Conservation (phyloP, 2,113 vertebrate species). For the Chunga burmeisteri region DNA sequence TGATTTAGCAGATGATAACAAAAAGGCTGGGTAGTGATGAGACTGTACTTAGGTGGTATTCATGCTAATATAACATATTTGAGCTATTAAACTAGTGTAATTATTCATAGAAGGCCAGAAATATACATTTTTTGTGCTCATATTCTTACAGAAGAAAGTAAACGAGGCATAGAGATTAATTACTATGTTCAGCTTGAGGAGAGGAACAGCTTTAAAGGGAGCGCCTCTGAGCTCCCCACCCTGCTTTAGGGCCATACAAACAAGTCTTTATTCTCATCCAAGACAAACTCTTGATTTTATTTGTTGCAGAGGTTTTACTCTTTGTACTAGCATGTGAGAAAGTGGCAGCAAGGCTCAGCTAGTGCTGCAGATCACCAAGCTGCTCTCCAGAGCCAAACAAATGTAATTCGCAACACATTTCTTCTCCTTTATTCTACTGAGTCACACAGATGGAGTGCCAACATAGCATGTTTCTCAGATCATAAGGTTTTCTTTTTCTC, state of each 20-base stretch:
- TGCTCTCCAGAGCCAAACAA: constrained; percentile 16
- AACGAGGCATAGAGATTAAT: not conserved
- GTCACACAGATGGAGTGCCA: constrained; percentile 25
- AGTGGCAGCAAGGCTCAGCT: constrained; percentile 28
- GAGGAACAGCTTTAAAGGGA: not conserved
- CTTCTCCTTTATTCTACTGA: constrained; percentile 20
- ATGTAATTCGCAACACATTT: constrained; percentile 37
- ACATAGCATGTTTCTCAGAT: not conserved
- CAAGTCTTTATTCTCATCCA: constrained; percentile 12
- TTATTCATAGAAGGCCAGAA: not conserved
- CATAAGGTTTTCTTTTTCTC: not conserved
- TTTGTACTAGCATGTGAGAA: constrained; percentile 36
- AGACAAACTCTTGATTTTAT: constrained; percentile 26
- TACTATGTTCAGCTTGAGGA: not conserved
- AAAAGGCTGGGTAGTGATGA: not conserved
- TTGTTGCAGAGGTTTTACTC: constrained; percentile 34
- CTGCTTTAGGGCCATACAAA: not conserved
- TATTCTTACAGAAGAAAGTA: constrained; percentile 10
- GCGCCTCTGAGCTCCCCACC: not conserved
- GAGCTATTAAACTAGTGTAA: constrained; percentile 10
- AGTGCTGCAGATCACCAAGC: constrained; percentile 26
- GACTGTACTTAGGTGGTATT: not conserved
- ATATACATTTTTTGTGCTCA: not conserved
- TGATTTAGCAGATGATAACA: not conserved
- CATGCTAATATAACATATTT: not conserved